Conservation (phyloP, 1,140 invertebrate species). For the Panonychus citri region DNA sequence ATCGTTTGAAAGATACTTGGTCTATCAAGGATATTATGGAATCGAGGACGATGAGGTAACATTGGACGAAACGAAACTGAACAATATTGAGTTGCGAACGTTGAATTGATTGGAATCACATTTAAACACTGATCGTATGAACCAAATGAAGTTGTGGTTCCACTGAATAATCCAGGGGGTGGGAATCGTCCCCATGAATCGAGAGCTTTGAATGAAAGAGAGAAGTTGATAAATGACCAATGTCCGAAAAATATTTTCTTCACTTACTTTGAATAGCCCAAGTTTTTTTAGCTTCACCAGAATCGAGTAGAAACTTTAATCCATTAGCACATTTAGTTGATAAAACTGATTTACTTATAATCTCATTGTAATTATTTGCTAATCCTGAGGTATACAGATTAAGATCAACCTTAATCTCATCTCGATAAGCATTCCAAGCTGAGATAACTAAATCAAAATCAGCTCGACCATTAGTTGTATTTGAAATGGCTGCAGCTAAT, state of each 20-base stretch:
- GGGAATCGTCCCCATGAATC: constrained; percentile 10
- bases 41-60: background rate
- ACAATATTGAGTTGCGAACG: background rate
- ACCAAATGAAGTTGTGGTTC: constrained; percentile 11
- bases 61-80: background rate
- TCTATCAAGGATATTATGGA: background rate
- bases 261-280: background rate
- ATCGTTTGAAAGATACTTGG: background rate
- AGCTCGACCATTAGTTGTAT: background rate
- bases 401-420: background rate
- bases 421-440: background rate
- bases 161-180: constrained; percentile 8
- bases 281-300: background rate
- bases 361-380: background rate
- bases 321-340: background rate
- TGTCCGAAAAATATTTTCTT: background rate
- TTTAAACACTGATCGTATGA: constrained; percentile 13
- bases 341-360: background rate
- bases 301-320: background rate
- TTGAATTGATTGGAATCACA: background rate
- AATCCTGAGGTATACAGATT: background rate
- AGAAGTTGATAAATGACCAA: background rate
- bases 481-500: too few relatives aligned
- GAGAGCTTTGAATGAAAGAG: background rate
- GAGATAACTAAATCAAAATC: background rate